Conservation (phyloP, 2,888 invertebrate species). For the Cactoblastis cactorum region DNA sequence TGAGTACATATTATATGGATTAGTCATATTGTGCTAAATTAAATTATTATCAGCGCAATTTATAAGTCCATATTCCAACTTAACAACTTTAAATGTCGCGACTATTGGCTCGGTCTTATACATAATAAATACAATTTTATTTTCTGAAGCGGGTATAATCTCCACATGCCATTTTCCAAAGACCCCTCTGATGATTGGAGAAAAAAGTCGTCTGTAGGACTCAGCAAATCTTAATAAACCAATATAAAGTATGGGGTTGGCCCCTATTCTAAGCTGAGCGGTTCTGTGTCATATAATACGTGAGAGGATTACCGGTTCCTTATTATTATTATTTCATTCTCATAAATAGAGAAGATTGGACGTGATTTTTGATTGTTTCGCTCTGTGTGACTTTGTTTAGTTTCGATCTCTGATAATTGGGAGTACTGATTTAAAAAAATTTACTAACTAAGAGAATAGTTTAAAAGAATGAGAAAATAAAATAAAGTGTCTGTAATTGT, state of each 20-base stretch:
- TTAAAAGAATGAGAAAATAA: too few relatives aligned
- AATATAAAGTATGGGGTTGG: constrained; percentile 25
- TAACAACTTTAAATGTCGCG: too few relatives aligned
- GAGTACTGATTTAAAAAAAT: too few relatives aligned
- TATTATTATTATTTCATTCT: constrained; percentile 1
- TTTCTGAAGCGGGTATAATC: neutral
- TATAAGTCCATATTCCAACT: too few relatives aligned
- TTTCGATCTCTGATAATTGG: neutral
- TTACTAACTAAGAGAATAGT: too few relatives aligned
- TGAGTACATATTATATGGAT: too few relatives aligned
- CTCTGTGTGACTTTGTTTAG: neutral
- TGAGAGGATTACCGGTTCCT: constrained; percentile 6
- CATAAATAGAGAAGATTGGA: neutral
- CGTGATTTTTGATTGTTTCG: neutral
- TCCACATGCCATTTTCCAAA: constrained; percentile 6
- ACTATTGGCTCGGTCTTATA: too few relatives aligned
- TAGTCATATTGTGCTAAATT: too few relatives aligned
- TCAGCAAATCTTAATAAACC: constrained; percentile 40
- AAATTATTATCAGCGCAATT: too few relatives aligned
- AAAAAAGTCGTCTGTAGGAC: neutral
- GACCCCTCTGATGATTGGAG: constrained; percentile 5
- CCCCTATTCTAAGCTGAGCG: constrained; percentile 8
- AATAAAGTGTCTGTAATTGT: too few relatives aligned
- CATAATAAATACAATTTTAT: neutral
- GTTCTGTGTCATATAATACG: constrained; percentile 13